Evolutionary conservation across 2,113 vertebrate species (phyloP).

Genomic region (Mirounga angustirostris): DNA sequence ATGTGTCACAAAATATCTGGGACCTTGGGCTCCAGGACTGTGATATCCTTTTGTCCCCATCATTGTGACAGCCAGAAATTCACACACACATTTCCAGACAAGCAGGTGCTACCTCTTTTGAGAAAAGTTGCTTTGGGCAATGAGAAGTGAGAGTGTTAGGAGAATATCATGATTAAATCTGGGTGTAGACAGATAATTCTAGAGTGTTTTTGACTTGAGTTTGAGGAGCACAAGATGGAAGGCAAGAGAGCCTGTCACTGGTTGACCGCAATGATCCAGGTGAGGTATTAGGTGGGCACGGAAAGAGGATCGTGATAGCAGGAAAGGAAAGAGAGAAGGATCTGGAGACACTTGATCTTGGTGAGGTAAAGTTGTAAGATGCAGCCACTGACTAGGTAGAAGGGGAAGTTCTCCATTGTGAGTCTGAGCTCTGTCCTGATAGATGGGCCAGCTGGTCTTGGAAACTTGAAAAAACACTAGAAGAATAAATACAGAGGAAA

Average conservation of each 20-base stretch:
- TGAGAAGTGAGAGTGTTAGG: background rate
- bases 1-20: background rate
- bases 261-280: accelerated
- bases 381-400: no score
- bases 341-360: background rate
- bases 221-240: background rate
- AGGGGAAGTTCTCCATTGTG: accelerated
- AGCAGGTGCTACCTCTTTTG: accelerated
- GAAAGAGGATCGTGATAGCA: background rate
- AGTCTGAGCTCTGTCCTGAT: no score
- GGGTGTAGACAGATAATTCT: background rate
- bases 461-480: background rate
- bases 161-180: background rate
- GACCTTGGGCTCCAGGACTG: background rate
- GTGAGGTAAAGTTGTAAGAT: background rate
- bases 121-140: background rate
- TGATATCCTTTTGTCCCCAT: no score
- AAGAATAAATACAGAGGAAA: background rate
- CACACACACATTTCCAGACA: background rate
- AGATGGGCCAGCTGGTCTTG: background rate
- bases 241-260: accelerated
- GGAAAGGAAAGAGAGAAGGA: background rate
- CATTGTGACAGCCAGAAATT: accelerated
- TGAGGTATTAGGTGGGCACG: background rate
- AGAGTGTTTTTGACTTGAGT: background rate